A percentile compares a stretch with the other conserved stretches of the same genome.
phyloP scores from a whole-genome alignment of 2,113 vertebrate species.

The Xyliphius kryptos region DNA sequence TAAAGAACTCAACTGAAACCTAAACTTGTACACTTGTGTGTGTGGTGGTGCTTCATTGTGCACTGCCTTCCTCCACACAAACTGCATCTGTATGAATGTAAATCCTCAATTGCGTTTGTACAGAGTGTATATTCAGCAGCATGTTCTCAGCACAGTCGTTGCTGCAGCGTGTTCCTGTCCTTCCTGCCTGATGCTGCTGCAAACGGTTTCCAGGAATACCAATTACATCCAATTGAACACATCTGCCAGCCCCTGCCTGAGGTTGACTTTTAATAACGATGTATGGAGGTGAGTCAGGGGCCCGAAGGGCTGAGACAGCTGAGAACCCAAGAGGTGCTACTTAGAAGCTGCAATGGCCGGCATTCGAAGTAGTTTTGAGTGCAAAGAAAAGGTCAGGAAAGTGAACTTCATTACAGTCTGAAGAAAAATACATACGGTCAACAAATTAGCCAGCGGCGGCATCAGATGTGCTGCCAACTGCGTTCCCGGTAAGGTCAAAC shows the following conservation, averaged over 20 bases:
- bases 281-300: constrained; percentile 3
- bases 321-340: too few species aligned
- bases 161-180: neutral
- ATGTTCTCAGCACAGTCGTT: neutral
- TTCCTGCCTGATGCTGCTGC: neutral
- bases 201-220: constrained; percentile 25
- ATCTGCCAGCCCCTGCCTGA: constrained; percentile 14
- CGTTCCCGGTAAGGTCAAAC: constrained; percentile 54
- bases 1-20: too few species aligned
- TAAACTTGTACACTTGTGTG: too few species aligned
- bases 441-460: constrained; percentile 44
- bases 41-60: too few species aligned
- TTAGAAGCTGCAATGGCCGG: too few species aligned
- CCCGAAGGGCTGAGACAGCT: neutral
- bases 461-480: constrained; percentile 55
- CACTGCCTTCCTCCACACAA: too few species aligned
- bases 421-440: constrained; percentile 21
- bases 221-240: constrained; percentile 26
- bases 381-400: too few species aligned
- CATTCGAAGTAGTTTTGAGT: too few species aligned
- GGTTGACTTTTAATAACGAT: constrained; percentile 17
- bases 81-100: too few species aligned
- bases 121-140: too few species aligned
- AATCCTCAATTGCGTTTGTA: too few species aligned
- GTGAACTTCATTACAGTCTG: too few species aligned